Percentiles rank a stretch among this genome's conserved stretches.
phyloP scores from a whole-genome alignment of 2,113 vertebrate genomes.

The Notarius quadriscutis region DNA sequence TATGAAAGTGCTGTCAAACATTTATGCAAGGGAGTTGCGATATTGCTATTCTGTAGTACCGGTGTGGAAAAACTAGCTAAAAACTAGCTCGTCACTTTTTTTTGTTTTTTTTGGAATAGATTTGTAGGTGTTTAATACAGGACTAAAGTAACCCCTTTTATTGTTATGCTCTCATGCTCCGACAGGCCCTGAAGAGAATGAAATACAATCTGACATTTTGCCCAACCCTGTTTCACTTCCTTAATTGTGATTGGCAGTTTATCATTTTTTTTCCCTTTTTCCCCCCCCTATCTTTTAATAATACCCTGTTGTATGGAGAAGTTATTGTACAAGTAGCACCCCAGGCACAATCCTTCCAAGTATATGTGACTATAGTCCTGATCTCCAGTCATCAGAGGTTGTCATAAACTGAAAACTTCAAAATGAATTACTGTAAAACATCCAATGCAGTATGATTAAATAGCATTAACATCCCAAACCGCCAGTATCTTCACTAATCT shows the following conservation, averaged over 20 bases:
- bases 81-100: neutral
- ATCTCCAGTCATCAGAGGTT: neutral
- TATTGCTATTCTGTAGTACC: neutral
- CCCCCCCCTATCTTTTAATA: no score
- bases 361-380: neutral
- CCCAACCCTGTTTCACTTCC: slow-evolving; percentile 62
- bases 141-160: slow-evolving; percentile 4
- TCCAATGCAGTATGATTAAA: neutral
- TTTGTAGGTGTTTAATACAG: neutral
- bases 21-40: neutral
- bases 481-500: neutral
- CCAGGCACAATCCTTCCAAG: neutral
- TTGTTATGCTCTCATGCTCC: slow-evolving; percentile 6
- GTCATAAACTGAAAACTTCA: neutral
- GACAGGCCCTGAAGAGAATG: slow-evolving; percentile 6
- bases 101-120: neutral
- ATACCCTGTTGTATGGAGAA: neutral
- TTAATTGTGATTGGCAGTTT: slow-evolving; percentile 43
- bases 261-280: neutral
- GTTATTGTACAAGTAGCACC: neutral
- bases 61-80: neutral
- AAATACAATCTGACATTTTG: slow-evolving; percentile 31
- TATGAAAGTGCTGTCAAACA: neutral
- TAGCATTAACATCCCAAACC: neutral
- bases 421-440: neutral